Base-by-base conservation (phyloP, 2,888 invertebrate species). In the Tillus elongatus region DNA sequence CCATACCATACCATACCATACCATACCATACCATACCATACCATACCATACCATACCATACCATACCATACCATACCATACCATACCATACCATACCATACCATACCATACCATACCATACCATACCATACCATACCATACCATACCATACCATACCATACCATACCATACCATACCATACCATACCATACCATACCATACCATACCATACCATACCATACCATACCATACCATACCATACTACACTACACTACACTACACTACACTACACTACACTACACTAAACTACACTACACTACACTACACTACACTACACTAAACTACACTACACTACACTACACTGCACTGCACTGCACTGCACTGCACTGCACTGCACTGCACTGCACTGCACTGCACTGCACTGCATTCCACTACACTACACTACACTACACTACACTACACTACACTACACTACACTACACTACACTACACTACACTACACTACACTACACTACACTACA, bases 361-460 rank as follows among this genome's bases (percentile, higher is more conserved):
- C 24, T 19, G 9, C 9, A 19, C 24, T 19, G 9, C 9, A 19
- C 9, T 19, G 9, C 24, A 19, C 24, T 19, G 24, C 24, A 19
- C 24, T 19, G 24, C 24, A 19, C 24, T 19, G 24, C 24, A 19
- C 24, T 19, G 24, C 9, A 19, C 24, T 19, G 24, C 24, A 19
- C 24, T 19, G 24, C 24, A 19, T 9, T 19, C 6, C 24, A 19
- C 24, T 19, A 9, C 24, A 19, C 6, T 19, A 19, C 24, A 19
- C 24, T 19, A 19, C 24, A 19, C 24, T 19, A 19, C 24, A 19
- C 24, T 19, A 19, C 24, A 19, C 24, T 19, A 8, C 24, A 19
- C 24, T 19, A 19, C 24, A 19, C 24, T 19, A 19, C 24, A 19
- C 24, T 19, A 19, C 24, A 19, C 24, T 19, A 19, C 24, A 19